Evolutionary conservation across 2,113 vertebrate genomes (phyloP), one percentile per base, ranked within the genome.

Genomic region (Tetrax tetrax): DNA sequence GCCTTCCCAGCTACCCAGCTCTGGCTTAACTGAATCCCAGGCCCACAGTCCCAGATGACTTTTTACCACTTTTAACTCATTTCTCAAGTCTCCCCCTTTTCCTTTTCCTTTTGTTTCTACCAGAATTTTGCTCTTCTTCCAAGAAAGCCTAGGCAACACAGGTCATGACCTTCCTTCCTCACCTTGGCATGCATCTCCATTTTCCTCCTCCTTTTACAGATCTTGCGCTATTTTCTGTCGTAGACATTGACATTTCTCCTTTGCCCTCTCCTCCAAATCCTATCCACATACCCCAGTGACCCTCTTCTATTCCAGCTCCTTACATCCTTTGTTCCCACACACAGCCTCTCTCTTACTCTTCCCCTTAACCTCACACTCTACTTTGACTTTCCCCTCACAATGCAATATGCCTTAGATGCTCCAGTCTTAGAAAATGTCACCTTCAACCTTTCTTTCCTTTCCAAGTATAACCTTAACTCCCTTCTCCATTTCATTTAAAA

Each of bases 401-500:
- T 69, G 57, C 69, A 76, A 37, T 51, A 72, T 37, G 20, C 24
- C 90, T 97, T 64, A 93, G 83, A 81, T 59, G 64, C 31, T 87
- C 59, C 35, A 28, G 11, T 68, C 69, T 92, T 75, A 93, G 54
- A 83, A 94, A 86, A 79, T 1, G 1, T 51, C 78, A 80, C 87
- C 85, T 79, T 68, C 91, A 63, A 61, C 82, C 66, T 91, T 89
- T 53, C 9, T 4, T 94, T 93, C 27, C 60, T 70, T 54, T 91
- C 60, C 76, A 68, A 80, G 37, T 45, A 37, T 38, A 78, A 20
- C 16, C 31, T 65, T 80, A 83, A 91, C 23, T 92, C 76, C 15
- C 37, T 70, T 61, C 54, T 88, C 74, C n/a, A 12, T 93, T 91
- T 97, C 15, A 70, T 74, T 87, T 83, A 66, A 86, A 94, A 90